Percentiles rank a stretch among this genome's conserved stretches.
Evolutionary conservation across 2,113 vertebrate genomes (phyloP).

Genomic region (Ailurus styani): DNA sequence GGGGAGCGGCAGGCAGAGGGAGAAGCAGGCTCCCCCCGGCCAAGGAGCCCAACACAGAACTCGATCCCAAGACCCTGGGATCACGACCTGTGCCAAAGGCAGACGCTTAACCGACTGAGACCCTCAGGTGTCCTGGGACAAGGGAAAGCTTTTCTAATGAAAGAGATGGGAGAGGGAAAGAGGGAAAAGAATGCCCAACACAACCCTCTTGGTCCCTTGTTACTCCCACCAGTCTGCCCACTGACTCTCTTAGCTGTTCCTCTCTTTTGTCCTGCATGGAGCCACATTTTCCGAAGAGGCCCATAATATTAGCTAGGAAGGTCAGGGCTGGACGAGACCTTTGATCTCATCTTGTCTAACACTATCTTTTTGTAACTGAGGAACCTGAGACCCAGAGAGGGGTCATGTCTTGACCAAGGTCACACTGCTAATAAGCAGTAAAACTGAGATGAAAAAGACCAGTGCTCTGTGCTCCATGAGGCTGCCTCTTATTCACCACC

Average conservation of each 20-base stretch:
- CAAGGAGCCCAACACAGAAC: not conserved
- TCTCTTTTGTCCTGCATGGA: not conserved
- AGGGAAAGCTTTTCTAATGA: not conserved
- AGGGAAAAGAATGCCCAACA: not conserved
- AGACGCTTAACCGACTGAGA: not conserved
- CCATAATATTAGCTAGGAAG: rapidly evolving
- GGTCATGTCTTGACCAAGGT: not conserved
- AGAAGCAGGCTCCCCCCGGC: not conserved
- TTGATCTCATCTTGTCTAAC: not conserved
- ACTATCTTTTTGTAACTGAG: not conserved
- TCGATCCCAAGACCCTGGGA: not conserved
- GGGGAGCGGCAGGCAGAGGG: not conserved
- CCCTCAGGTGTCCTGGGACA: not conserved
- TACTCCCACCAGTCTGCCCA: not conserved
- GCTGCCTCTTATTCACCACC: not conserved
- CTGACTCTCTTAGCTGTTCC: not conserved
- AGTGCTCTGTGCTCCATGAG: rapidly evolving
- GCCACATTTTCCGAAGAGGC: not conserved
- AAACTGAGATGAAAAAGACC: not conserved
- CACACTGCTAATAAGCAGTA: not conserved
- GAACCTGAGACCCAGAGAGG: not conserved
- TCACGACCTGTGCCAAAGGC: not conserved
- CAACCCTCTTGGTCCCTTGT: not conserved
- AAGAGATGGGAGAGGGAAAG: not conserved
- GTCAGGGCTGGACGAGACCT: not conserved